Percentiles rank a stretch among this genome's conserved stretches.
phyloP scores from a whole-genome alignment of 2,113 vertebrate species.

The Sorex araneus region DNA sequence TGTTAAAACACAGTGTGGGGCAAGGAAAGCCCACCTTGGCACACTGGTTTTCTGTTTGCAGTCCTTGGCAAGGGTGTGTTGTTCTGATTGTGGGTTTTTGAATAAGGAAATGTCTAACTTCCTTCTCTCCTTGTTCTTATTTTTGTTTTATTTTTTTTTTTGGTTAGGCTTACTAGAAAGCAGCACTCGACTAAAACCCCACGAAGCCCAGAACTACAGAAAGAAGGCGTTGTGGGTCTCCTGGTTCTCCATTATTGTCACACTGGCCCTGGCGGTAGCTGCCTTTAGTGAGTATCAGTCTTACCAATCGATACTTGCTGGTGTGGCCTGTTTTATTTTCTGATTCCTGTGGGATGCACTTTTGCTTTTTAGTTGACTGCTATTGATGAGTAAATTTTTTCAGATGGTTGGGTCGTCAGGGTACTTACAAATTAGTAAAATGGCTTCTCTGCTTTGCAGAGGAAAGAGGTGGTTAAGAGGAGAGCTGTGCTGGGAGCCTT shows the following conservation, averaged over 20 bases:
- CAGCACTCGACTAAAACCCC: conserved; percentile 98
- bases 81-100: conserved; percentile 66
- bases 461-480: conserved; percentile 71
- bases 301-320: neutral
- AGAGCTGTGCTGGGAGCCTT: conserved; percentile 73
- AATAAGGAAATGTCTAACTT: conserved; percentile 67
- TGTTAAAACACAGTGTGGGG: conserved; percentile 35
- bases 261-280: conserved; percentile 96
- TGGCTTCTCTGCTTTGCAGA: conserved; percentile 79
- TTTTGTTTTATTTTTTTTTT: no score
- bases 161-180: conserved; percentile 97
- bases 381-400: conserved; percentile 68
- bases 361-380: conserved; percentile 76
- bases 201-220: conserved; percentile 99
- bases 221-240: conserved; percentile 99
- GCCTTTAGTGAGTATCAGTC: conserved; percentile 96
- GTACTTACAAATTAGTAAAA: conserved; percentile 88
- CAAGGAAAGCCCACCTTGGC: conserved; percentile 68
- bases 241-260: conserved; percentile 97
- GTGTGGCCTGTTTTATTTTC: conserved; percentile 38
- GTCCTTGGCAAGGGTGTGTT: conserved; percentile 52
- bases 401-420: conserved; percentile 75
- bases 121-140: conserved; percentile 80
- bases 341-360: conserved; percentile 28
- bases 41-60: conserved; percentile 39